Conservation (phyloP, 1,140 invertebrate species). For the Asbolus verrucosus region DNA sequence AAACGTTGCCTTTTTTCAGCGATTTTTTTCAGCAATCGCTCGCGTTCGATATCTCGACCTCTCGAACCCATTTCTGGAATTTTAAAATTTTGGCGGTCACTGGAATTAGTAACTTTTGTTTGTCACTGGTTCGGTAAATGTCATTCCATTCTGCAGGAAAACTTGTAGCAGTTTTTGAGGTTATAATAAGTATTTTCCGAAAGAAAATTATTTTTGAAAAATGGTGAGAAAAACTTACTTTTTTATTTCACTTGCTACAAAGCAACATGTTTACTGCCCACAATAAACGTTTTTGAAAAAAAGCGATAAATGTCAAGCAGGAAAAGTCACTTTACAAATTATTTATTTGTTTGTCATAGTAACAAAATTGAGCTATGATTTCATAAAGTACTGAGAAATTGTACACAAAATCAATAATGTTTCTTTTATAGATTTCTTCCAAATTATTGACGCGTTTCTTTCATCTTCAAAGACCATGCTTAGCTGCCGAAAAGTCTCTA, state of each 20-base stretch:
- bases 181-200: no score
- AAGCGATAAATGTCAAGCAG: background rate
- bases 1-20: conserved; percentile 59
- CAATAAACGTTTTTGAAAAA: background rate
- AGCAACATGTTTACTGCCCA: conserved; percentile 9
- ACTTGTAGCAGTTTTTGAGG: conserved; percentile 10
- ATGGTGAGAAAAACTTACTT: conserved; percentile 23
- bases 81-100: conserved; percentile 13
- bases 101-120: conserved; percentile 4
- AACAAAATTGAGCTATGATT: conserved; percentile 15
- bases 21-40: conserved; percentile 60
- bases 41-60: conserved; percentile 57
- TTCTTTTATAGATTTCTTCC: conserved; percentile 30
- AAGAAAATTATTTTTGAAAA: no score
- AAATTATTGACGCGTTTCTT: conserved; percentile 38
- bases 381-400: conserved; percentile 6
- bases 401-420: background rate
- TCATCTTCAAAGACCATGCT: conserved; percentile 41
- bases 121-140: background rate
- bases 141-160: conserved; percentile 4
- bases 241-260: background rate
- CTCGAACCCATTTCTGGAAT: conserved; percentile 28
- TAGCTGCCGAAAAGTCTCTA: conserved; percentile 72
- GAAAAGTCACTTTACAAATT: conserved; percentile 1
- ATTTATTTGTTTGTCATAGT: conserved; percentile 46